Evolutionary conservation across 2,113 vertebrate species (phyloP), one percentile per base, ranked within the genome.

Genomic region (Meriones unguiculatus): DNA sequence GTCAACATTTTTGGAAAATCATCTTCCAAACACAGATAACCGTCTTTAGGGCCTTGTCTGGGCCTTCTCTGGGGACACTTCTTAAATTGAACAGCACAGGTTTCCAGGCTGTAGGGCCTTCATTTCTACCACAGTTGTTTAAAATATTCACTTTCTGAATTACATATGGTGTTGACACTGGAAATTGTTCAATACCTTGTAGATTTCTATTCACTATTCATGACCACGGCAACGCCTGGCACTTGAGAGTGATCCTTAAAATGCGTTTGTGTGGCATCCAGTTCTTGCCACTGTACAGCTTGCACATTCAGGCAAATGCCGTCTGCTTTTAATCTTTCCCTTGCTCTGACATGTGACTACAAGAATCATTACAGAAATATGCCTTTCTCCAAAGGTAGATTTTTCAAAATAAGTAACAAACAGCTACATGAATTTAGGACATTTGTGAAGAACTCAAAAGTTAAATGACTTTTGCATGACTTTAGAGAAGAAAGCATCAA

Each of bases 121-220:
- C 38, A 50, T 32, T 54, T 50, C n/a, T 67, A 93, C 46, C 22
- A 88, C 89, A 87, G 22, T 7, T 94, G 77, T 96, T 77, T 93
- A 57, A 93, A 93, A 92, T 76, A 70, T 88, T 76, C 13, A 95
- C 38, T 90, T 96, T 96, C 32, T 89, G 25, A 80, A 92, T 88
- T 90, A 75, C 57, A 54, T 59, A 90, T 64, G 72, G 75, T 81
- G 54, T 1, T 62, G 82, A 93, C 77, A 50, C 20, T 35, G 32
- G 38, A 81, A 91, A 89, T 6, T 38, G 84, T 82, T 91, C 82
- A 94, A 50, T 13, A 89, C 92, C 54, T 50, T 64, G 57, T 67
- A 38, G 67, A 12, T 65, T 91, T n/a, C 57, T 90, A 72, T n/a
- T 94, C 57, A 91, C 46, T 93, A 89, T 89, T 93, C 50, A 75